Percentiles rank a stretch among this genome's conserved stretches.
Conservation (phyloP, 2,113 vertebrate genomes). For the Mastomys natalensis region DNA sequence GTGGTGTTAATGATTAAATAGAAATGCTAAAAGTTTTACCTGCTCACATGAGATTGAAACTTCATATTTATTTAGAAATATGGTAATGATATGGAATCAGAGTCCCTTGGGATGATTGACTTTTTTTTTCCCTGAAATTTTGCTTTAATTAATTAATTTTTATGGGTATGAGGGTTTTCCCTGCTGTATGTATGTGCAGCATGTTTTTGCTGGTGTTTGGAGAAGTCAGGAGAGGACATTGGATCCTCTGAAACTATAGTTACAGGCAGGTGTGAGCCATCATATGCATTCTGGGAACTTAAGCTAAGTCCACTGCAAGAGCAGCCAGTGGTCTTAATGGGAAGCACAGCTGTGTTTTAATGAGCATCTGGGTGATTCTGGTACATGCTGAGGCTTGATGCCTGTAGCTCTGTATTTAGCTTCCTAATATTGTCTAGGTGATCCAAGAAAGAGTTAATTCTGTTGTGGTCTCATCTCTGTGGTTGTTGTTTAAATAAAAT, state of each 20-base stretch:
- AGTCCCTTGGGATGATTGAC: neutral
- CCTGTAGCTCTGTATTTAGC: neutral
- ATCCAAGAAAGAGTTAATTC: neutral
- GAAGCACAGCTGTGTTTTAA: neutral
- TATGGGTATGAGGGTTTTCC: neutral
- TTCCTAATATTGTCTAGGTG: neutral
- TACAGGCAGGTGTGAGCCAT: neutral
- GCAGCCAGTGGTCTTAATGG: neutral
- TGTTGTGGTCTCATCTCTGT: neutral
- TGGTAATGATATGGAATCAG: neutral
- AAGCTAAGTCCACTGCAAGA: neutral
- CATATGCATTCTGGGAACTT: neutral
- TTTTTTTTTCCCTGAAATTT: neutral
- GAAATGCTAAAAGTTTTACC: neutral
- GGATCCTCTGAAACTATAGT: neutral
- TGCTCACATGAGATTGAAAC: conserved; percentile 25
- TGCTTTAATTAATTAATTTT: neutral
- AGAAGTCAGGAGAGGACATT: neutral
- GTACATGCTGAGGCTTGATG: neutral
- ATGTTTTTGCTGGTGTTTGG: neutral
- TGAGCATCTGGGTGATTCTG: neutral
- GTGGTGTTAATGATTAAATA: neutral
- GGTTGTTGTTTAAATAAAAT: neutral
- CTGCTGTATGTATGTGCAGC: neutral
- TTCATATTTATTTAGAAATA: neutral